Base-by-base conservation (phyloP, 2,797 vertebrate genomes). In the Lithobates pipiens region DNA sequence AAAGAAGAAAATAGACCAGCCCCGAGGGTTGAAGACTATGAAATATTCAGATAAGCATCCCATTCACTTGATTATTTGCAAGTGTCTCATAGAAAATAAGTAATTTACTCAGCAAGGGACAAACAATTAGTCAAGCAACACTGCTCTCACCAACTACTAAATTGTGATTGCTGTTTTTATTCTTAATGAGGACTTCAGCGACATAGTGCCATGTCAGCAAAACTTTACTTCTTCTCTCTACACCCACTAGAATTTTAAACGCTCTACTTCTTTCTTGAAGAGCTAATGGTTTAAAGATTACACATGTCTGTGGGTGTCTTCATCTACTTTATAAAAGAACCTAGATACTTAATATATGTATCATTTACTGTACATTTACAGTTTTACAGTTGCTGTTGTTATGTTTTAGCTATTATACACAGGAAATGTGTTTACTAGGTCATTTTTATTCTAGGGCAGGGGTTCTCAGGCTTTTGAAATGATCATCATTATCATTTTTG, bases 111-210 rank as follows among this genome's bases (percentile, higher is more conserved):
- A 75, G 85, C 79, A 71, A 86, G 76, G 70, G 80, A 86, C 85
- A 86, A 86, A 86, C 70, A 86, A 86, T 86, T 86, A 86, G 85
- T 83, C 80, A 86, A 15, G 85, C 85, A 74, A 61, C 69, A 23
- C 61, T 79, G 85, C 80, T 78, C 76, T 75, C 69, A 79, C 75
- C 80, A 86, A 80, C 80, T 65, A 39, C 85, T 83, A 86, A 67
- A 83, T 83, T 36, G 80, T 83, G 82, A 83, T 86, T 83, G 85
- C 76, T 83, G 76, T 84, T 42, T 86, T 75, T 79, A 82, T 86
- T 86, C 57, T 79, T 86, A 72, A 78, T 78, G 80, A 83, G 80
- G 70, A 83, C 57, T 86, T 78, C 83, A 73, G 36, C 23, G 3
- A 32, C 70, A 32, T 65, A 72, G n/a, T 61, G 75, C 85, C 34